Evolutionary conservation across 2,888 invertebrate genomes (phyloP).

Genomic region (Erebia epiphron): DNA sequence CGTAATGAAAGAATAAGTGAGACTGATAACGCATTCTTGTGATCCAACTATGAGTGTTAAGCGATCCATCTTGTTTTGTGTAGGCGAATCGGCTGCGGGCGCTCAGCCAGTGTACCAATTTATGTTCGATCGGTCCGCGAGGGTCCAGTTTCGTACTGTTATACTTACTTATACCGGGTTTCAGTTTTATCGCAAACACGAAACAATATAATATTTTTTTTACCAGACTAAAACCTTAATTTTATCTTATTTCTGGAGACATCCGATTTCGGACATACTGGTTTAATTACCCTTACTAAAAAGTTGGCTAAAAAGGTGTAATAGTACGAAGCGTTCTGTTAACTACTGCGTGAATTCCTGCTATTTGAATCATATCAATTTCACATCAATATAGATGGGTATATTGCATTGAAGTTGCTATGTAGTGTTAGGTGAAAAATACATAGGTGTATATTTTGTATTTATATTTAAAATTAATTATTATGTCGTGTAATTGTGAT

Average conservation of each 20-base stretch:
- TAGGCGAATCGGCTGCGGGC: constrained; percentile 27
- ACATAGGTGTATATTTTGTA: constrained; percentile 78
- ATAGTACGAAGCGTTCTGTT: constrained; percentile 60
- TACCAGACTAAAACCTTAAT: too few relatives aligned
- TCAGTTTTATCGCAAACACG: too few relatives aligned
- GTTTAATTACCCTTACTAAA: neutral
- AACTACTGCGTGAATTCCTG: constrained; percentile 73
- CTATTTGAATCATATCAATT: constrained; percentile 72
- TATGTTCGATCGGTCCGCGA: constrained; percentile 33
- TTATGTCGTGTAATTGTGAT: constrained; percentile 81
- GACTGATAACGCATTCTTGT: constrained; percentile 79
- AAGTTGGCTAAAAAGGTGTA: neutral
- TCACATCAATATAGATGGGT: constrained; percentile 76
- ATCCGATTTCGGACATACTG: too few relatives aligned
- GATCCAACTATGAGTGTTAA: constrained; percentile 50
- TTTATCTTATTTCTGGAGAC: too few relatives aligned
- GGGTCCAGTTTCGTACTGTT: constrained; percentile 24
- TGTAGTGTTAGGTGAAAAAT: constrained; percentile 71
- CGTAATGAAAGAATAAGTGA: constrained; percentile 81
- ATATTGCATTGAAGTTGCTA: constrained; percentile 78
- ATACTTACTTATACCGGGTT: constrained; percentile 29
- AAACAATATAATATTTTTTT: too few relatives aligned
- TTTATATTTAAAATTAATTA: constrained; percentile 64
- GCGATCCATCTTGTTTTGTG: constrained; percentile 38
- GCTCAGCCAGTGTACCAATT: constrained; percentile 23